Evolutionary conservation across 2,113 vertebrate species (phyloP).

Genomic region (Neogobius melanostomus): DNA sequence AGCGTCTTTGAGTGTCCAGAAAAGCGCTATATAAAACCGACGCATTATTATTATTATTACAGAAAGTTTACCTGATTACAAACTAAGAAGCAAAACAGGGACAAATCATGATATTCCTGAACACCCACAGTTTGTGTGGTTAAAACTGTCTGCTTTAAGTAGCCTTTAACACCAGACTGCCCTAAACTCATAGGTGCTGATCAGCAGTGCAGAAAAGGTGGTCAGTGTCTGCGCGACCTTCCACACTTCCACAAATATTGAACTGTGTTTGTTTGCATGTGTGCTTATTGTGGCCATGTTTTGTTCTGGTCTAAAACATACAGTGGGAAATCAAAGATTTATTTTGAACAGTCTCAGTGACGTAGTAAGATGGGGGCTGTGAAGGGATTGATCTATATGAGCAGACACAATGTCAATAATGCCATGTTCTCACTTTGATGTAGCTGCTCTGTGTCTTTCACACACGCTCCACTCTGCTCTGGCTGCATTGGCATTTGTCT

Average conservation of each 20-base stretch:
- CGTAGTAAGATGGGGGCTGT: constrained; percentile 33
- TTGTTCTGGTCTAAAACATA: constrained; percentile 24
- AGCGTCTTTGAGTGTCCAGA: no score
- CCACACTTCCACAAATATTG: constrained; percentile 3
- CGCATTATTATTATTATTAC: no score
- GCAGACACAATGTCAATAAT: constrained; percentile 65
- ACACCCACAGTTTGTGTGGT: neutral
- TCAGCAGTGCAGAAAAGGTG: constrained; percentile 10
- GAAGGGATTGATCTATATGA: constrained; percentile 57
- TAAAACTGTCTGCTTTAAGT: constrained; percentile 22
- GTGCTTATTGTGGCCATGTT: neutral
- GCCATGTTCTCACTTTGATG: constrained; percentile 57
- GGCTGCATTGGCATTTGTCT: neutral
- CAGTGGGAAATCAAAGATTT: constrained; percentile 45
- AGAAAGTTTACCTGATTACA: no score
- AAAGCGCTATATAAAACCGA: no score
- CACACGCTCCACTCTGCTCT: constrained; percentile 18
- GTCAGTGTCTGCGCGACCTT: neutral
- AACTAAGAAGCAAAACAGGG: no score
- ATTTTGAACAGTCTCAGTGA: constrained; percentile 52
- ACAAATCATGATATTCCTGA: neutral
- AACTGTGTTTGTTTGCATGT: neutral
- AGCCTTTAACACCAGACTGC: constrained; percentile 29
- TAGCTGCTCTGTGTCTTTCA: constrained; percentile 60
- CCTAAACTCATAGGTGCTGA: constrained; percentile 11